A percentile compares a stretch with the other conserved stretches of the same genome.
These are phyloP conservation scores for Cliona cf. orientalis DNA, from an alignment of 37 sponge, comb jelly and placozoan genomes.

Conservation along the genomic window DNA sequence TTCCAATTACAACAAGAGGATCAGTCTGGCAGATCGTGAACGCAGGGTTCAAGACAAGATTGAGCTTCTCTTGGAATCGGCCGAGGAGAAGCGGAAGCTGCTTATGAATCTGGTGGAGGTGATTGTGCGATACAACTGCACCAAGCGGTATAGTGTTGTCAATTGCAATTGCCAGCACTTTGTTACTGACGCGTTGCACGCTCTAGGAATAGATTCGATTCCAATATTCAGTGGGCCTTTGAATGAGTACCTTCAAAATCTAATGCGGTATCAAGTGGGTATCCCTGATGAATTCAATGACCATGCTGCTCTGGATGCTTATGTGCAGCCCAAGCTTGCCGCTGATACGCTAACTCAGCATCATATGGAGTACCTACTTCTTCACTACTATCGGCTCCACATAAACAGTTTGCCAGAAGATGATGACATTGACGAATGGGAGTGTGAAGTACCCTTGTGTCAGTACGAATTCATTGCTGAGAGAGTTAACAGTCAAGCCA, in stretches of 20 bases:
- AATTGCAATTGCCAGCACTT: conserved; percentile 16
- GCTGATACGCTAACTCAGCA: no score
- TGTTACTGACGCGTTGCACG: neutral
- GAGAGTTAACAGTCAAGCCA: no score
- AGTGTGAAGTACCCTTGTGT: no score
- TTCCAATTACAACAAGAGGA: neutral
- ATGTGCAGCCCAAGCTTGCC: neutral
- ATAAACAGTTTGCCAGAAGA: neutral
- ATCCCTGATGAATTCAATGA: neutral
- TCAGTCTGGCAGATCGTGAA: neutral
- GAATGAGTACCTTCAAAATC: neutral
- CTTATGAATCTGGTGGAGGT: neutral
- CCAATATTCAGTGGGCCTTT: neutral
- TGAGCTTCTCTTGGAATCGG: neutral
- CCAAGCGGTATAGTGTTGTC: neutral
- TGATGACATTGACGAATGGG: no score
- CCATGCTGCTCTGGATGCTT: conserved; percentile 10
- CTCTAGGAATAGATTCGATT: neutral
- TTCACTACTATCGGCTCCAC: no score
- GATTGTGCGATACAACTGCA: conserved; percentile 9
- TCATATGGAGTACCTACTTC: no score
- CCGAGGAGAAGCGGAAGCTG: neutral
- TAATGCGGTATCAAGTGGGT: neutral
- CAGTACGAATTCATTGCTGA: no score
- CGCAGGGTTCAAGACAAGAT: neutral